Percentiles rank a stretch among this genome's conserved stretches.
Evolutionary conservation across 2,888 invertebrate species (phyloP).

Genomic region (Oegoconia quadripuncta): DNA sequence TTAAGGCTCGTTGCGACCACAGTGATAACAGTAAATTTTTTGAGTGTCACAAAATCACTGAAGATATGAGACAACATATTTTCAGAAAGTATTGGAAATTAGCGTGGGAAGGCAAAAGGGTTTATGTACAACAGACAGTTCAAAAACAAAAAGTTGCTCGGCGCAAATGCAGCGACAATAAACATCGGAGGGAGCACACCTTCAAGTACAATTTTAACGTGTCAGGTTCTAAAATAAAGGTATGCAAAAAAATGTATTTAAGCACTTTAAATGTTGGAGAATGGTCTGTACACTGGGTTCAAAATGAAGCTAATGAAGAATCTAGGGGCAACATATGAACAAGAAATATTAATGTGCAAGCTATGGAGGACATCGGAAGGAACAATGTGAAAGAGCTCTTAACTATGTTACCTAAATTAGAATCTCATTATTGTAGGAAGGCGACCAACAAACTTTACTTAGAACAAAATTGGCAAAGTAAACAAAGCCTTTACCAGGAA

Average conservation of each 20-base stretch:
- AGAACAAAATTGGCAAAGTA: conserved; percentile 1
- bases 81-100: background rate
- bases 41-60: background rate
- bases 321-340: no score
- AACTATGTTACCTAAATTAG: conserved; percentile 3
- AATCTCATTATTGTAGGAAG: conserved; percentile 10
- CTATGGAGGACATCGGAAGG: background rate
- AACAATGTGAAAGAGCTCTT: background rate
- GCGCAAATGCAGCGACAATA: background rate
- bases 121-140: background rate
- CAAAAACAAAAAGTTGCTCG: background rate
- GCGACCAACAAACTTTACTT: conserved; percentile 6
- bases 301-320: background rate
- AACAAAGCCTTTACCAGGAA: background rate
- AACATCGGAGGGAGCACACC: conserved; percentile 1
- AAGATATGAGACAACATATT: background rate
- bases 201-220: conserved; percentile 6
- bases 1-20: no score
- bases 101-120: background rate
- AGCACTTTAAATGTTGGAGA: conserved; percentile 12
- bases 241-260: conserved; percentile 14
- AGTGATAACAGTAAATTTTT: no score
- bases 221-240: conserved; percentile 8
- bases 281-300: conserved; percentile 8
- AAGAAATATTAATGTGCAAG: background rate